Percentiles rank a stretch among this genome's conserved stretches.
phyloP scores from a whole-genome alignment of 2,797 vertebrate species.

The Amblyopsis hoosieri region DNA sequence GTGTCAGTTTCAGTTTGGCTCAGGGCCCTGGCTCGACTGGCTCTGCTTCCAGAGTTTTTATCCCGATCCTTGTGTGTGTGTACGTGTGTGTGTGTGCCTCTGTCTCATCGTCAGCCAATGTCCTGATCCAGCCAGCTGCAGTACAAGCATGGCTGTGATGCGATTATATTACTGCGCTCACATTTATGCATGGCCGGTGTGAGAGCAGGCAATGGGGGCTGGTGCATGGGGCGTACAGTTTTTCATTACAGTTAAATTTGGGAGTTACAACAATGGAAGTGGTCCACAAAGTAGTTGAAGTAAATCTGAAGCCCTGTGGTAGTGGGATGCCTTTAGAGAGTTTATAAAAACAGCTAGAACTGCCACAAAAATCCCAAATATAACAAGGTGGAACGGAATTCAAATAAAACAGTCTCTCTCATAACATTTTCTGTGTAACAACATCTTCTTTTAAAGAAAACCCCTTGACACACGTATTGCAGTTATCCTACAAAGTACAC shows the following conservation, averaged over 20 bases:
- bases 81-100: constrained; percentile 18
- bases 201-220: neutral
- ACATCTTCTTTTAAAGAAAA: too few relatives aligned
- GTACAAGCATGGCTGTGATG: constrained; percentile 44
- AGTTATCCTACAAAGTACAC: constrained; percentile 7
- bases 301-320: constrained; percentile 31
- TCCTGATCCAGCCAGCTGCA: constrained; percentile 47
- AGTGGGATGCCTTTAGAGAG: too few relatives aligned
- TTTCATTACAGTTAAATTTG: constrained; percentile 21
- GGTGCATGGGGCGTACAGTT: neutral
- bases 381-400: constrained; percentile 22
- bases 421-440: constrained; percentile 10
- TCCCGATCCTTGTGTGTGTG: constrained; percentile 14
- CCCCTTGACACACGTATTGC: constrained; percentile 3
- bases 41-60: constrained; percentile 33
- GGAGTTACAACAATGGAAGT: neutral
- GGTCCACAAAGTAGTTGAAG: constrained; percentile 19
- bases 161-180: constrained; percentile 61
- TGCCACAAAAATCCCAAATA: constrained; percentile 16
- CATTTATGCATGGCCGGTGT: constrained; percentile 42
- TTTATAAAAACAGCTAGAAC: too few relatives aligned
- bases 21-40: constrained; percentile 36
- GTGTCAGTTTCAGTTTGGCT: constrained; percentile 42
- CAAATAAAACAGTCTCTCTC: constrained; percentile 19
- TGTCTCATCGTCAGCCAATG: constrained; percentile 54